Evolutionary conservation across 2,797 vertebrate genomes (phyloP).

Genomic region (Carcharodon carcharias): DNA sequence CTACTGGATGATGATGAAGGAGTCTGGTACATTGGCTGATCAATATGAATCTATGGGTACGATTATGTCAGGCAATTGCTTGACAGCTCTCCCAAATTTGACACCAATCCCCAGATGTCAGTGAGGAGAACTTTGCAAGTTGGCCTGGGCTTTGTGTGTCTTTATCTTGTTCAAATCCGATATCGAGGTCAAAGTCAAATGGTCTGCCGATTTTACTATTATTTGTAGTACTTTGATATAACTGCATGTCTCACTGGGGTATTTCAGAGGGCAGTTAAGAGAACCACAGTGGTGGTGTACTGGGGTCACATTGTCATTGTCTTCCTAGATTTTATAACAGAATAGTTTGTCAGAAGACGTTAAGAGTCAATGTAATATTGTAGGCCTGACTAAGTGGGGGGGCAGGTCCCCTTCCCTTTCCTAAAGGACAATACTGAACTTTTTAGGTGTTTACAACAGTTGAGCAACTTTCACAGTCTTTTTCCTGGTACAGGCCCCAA

Average conservation of each 20-base stretch:
- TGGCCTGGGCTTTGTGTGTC: background rate
- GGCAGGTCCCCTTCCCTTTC: background rate
- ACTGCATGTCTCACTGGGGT: background rate
- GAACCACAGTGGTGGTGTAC: background rate
- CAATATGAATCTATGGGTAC: no score
- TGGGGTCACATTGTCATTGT: background rate
- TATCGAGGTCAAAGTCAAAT: background rate
- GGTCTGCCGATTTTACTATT: no score
- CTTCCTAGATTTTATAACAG: background rate
- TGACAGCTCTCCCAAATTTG: background rate
- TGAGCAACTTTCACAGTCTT: no score
- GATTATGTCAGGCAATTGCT: no score
- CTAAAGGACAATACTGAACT: background rate
- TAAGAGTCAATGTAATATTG: no score
- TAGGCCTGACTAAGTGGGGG: no score
- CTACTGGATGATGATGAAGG: no score
- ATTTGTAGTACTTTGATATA: no score
- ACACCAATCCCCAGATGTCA: background rate
- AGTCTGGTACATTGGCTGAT: no score
- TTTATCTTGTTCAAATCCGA: background rate
- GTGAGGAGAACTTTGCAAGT: background rate
- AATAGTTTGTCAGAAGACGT: no score
- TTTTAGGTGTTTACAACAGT: background rate
- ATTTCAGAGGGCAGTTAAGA: background rate
- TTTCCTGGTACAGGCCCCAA: no score